phyloP scores from a whole-genome alignment of 2,113 vertebrate genomes.

The Todiramphus chloris region DNA sequence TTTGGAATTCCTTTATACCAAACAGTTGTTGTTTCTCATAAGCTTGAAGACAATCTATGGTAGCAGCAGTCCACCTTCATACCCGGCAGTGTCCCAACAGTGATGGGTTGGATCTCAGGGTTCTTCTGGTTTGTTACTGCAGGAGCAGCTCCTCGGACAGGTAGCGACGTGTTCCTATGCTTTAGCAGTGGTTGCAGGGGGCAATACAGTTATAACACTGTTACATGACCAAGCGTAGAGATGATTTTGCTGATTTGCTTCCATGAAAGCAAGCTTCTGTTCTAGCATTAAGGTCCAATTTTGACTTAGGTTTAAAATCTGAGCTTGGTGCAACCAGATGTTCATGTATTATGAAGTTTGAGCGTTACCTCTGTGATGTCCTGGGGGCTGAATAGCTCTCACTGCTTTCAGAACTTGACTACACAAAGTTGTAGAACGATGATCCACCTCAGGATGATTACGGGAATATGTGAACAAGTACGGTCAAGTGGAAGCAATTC shows the following conservation, averaged over 20 bases:
- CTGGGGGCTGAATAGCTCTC: not conserved
- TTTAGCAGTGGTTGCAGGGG: not conserved
- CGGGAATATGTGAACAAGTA: not conserved
- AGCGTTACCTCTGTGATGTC: not conserved
- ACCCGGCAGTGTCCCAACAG: rapidly evolving
- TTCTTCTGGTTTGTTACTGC: not conserved
- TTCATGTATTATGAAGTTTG: not conserved
- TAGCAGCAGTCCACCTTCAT: not conserved
- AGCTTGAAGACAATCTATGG: not conserved
- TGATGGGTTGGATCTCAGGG: not conserved
- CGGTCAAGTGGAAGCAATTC: not conserved
- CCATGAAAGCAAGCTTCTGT: not conserved
- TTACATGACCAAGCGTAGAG: not conserved
- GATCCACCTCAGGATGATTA: not conserved
- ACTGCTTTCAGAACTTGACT: not conserved
- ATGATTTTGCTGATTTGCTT: not conserved
- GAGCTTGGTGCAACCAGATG: not conserved
- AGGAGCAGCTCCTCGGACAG: not conserved
- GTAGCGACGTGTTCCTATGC: no score
- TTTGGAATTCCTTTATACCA: not conserved
- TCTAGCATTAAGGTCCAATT: not conserved
- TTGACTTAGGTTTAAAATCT: not conserved
- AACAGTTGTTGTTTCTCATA: not conserved
- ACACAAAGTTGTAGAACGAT: not conserved
- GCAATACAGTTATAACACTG: not conserved